These are phyloP conservation scores for Arge pagana DNA, from an alignment of 2,888 invertebrate genomes.

Conservation along the genomic window DNA sequence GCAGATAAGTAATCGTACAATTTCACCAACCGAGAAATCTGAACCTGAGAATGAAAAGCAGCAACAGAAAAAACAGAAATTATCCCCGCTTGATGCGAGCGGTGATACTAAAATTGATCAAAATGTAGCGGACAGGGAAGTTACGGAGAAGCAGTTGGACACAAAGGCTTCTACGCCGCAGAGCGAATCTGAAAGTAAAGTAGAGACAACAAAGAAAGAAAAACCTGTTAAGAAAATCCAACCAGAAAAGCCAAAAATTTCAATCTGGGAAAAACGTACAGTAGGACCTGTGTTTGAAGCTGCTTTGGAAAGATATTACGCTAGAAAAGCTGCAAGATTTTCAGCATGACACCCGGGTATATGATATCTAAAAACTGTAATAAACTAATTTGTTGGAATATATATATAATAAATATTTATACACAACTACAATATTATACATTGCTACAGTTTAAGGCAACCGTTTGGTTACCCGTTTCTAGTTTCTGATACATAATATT, in stretches of 20 bases:
- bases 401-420: no score
- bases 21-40: slow-evolving; percentile 12
- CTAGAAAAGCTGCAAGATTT: slow-evolving; percentile 68
- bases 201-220: slow-evolving; percentile 35
- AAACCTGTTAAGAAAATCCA: slow-evolving; percentile 31
- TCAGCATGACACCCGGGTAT: no score
- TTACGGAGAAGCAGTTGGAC: slow-evolving; percentile 5
- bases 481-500: no score
- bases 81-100: slow-evolving; percentile 22
- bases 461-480: no score
- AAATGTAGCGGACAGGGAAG: slow-evolving; percentile 15
- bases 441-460: no score
- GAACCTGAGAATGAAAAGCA: slow-evolving; percentile 33
- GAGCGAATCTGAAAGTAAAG: slow-evolving; percentile 1
- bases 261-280: slow-evolving; percentile 85
- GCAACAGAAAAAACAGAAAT: slow-evolving; percentile 28
- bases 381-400: no score
- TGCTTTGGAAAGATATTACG: slow-evolving; percentile 76
- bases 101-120: slow-evolving; percentile 2
- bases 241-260: slow-evolving; percentile 63
- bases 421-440: no score
- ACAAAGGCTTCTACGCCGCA: background rate
- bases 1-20: background rate
- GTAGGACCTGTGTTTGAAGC: slow-evolving; percentile 77
- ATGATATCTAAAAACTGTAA: no score